Percentiles rank a stretch among this genome's conserved stretches.
Conservation (phyloP, 2,888 invertebrate genomes). For the Liposcelis brunnea region DNA sequence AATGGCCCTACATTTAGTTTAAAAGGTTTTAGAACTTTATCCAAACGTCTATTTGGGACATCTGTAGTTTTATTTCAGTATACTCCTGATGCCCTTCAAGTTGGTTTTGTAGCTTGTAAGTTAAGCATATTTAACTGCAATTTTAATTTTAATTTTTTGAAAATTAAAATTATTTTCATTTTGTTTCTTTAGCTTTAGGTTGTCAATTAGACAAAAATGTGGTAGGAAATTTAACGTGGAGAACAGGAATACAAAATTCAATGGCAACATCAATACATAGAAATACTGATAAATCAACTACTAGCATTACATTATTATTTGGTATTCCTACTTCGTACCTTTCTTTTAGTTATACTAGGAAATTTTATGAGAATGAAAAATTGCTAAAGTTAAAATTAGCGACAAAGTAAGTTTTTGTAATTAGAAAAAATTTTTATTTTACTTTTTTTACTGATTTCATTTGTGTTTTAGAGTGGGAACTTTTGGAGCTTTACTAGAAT, state of each 20-base stretch:
- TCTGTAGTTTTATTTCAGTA: constrained; percentile 43
- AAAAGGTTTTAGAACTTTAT: constrained; percentile 28
- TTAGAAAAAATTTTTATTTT: constrained; percentile 12
- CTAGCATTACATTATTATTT: constrained; percentile 57
- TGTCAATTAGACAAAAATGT: constrained; percentile 76
- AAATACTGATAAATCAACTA: constrained; percentile 48
- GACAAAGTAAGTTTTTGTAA: constrained; percentile 46
- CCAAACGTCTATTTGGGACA: constrained; percentile 46
- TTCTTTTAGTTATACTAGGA: constrained; percentile 57
- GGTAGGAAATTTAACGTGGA: constrained; percentile 74
- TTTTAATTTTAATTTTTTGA: constrained; percentile 5
- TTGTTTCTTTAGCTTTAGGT: constrained; percentile 42
- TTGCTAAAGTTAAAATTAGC: constrained; percentile 52
- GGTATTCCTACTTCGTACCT: constrained; percentile 66
- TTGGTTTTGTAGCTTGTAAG: constrained; percentile 62
- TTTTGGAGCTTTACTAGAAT: constrained; percentile 73
- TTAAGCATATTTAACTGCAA: constrained; percentile 12
- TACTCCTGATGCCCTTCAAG: constrained; percentile 54
- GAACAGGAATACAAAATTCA: constrained; percentile 46
- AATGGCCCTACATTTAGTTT: constrained; percentile 63
- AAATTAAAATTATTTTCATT: constrained; percentile 7
- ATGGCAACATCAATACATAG: constrained; percentile 69
- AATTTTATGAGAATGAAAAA: constrained; percentile 53
- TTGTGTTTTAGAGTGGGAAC: constrained; percentile 52
- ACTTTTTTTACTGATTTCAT: constrained; percentile 13